Evolutionary conservation across 2,113 vertebrate species (phyloP), one percentile per base, ranked within the genome.

Genomic region (Scatophagus argus): DNA sequence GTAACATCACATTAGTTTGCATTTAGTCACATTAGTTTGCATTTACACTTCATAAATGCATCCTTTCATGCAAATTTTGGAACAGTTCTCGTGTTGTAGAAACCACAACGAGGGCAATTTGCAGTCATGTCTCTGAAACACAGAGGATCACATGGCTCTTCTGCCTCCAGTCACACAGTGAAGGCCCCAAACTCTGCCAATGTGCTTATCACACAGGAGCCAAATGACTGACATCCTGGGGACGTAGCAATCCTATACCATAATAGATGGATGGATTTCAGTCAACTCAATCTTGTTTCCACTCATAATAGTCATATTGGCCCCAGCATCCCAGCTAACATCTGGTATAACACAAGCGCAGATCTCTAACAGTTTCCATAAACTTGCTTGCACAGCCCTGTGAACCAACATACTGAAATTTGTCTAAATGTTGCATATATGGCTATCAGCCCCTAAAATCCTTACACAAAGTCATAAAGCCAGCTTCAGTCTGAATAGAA

Each of bases 231-330:
- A 62, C 60, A 78, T 86, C 82, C 72, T 67, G 72, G 56, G 36
- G 13, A 74, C n/a, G n/a, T n/a, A n/a, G 80, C 38, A 76, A 89
- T 66, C 17, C 56, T 63, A 86, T 32, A 74, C 61, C 54, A 67
- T 61, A 69, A 85, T 59, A 80, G 76, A 84, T 49, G 69, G 79
- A 61, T 86, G 34, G 69, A 67, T 88, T 87, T 77, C 74, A 44
- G 27, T 32, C 63, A 25, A 1, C 29, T 69, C 63, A 62, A 71
- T 83, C 61, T 38, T 61, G 16, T 47, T 71, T 81, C 52, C 66
- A 36, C 66, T 81, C 63, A 64, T 17, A 12, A 23, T 1, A 34
- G 49, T 29, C 39, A 25, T 36, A 27, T 0, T 70, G 70, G 56
- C 60, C 58, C 75, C 72, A 65, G 23, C n/a, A 60, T 62, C 23